Conservation (phyloP, 2,113 vertebrate genomes). For the Psettodes erumei region DNA sequence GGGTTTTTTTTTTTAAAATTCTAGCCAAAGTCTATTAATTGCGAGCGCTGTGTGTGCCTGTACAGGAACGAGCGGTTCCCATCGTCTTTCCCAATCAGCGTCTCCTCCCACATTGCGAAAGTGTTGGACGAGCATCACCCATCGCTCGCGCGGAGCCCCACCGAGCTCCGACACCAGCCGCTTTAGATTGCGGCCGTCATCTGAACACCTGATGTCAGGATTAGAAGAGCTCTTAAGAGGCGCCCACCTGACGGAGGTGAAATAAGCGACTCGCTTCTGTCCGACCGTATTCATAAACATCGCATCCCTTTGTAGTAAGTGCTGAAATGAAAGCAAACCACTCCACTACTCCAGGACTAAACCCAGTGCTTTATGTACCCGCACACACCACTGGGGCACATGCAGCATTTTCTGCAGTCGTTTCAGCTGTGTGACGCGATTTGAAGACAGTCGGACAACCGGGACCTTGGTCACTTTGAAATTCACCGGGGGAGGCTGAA, state of each 20-base stretch:
- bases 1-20: too few relatives aligned
- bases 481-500: neutral
- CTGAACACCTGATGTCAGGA: neutral
- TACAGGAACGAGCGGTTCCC: too few relatives aligned
- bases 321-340: neutral
- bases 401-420: neutral
- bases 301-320: neutral
- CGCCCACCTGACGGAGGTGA: neutral
- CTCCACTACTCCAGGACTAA: neutral
- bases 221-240: slow-evolving; percentile 3
- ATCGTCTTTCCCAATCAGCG: too few relatives aligned
- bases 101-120: too few relatives aligned
- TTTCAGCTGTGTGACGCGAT: too few relatives aligned
- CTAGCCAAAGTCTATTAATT: too few relatives aligned
- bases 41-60: too few relatives aligned
- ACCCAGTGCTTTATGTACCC: neutral
- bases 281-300: neutral
- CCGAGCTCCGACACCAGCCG: neutral
- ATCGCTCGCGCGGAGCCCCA: too few relatives aligned
- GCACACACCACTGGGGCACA: neutral
- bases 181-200: neutral
- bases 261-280: neutral
- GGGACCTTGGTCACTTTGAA: neutral
- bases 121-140: neutral
- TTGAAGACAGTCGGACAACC: neutral